Conservation (phyloP, 2,113 vertebrate genomes). For the Melanostigma gelatinosum region DNA sequence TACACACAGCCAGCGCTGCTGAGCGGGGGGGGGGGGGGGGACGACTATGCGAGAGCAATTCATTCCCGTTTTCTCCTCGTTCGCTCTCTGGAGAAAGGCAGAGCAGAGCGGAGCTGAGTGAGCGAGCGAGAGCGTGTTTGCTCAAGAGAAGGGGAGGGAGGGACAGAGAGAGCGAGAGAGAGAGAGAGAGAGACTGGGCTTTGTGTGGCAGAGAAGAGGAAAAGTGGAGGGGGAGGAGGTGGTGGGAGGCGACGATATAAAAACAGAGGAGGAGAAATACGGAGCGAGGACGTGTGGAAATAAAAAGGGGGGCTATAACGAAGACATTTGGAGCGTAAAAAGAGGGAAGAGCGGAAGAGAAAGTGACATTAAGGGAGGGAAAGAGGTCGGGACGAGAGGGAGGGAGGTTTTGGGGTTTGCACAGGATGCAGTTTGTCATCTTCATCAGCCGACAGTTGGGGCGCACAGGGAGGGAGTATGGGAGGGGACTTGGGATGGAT, state of each 20-base stretch:
- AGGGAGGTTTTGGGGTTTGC: conserved; percentile 34
- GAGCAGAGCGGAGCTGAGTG: conserved; percentile 59
- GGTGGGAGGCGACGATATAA: conserved; percentile 34
- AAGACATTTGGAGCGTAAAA: conserved; percentile 40
- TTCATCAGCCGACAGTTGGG: conserved; percentile 71
- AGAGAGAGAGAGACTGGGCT: conserved; percentile 8
- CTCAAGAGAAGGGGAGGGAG: conserved; percentile 40
- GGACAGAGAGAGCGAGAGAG: conserved; percentile 23
- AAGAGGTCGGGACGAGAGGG: background rate
- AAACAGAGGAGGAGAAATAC: conserved; percentile 50
- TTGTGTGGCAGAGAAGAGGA: conserved; percentile 43
- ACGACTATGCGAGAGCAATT: conserved; percentile 75
- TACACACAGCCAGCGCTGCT: conserved; percentile 74
- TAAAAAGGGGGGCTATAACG: conserved; percentile 37
- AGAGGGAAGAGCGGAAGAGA: conserved; percentile 24
- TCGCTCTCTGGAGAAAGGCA: conserved; percentile 76
- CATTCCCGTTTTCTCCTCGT: conserved; percentile 77
- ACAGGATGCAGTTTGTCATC: conserved; percentile 77
- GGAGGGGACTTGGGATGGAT: conserved; percentile 16
- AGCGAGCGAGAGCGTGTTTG: conserved; percentile 59
- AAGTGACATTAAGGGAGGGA: conserved; percentile 34
- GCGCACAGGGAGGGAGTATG: background rate
- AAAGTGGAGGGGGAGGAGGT: background rate
- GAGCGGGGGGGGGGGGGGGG: conserved; percentile 35
- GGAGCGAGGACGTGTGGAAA: conserved; percentile 42